Base-by-base conservation (phyloP, 2,888 invertebrate genomes). In the Callinectes sapidus region DNA sequence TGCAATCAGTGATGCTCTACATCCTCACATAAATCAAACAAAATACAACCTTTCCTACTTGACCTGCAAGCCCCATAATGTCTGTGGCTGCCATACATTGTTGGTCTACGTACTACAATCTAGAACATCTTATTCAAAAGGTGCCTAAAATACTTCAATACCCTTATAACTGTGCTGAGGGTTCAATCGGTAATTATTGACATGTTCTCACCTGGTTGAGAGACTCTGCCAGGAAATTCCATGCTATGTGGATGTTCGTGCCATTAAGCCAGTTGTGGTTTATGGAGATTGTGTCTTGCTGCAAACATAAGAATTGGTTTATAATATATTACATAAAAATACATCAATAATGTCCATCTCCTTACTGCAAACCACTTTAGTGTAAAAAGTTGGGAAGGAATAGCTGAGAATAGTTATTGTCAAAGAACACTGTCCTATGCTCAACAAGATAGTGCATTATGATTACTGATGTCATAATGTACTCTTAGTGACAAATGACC, bases 241-340 rank as follows among this genome's bases (percentile, higher is more conserved):
- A 98, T 95, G 98, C 97, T 86, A 96, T 96, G 92, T 96, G 95
- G 94, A 99, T 96, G 95, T 99, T 99, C 95, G 98, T 98, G 0
- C 97, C 98, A 96, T 99, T 99, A 93, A 99, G 97, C 98, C 99
- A 99, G 96, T 99, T 99, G 95, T 99, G 99, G 96, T 99, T 99
- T 88, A 99, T 97, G 0, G 99, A 99, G 95, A 99, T 98, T 55
- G 99, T 98, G 95, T 99, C 98, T 94, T 97, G 93, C 94, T 94
- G 91, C n/a, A 89, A 88, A 89, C 35, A 18, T 1, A 23, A 28
- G 2, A 71, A 71, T 61, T 8, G 18, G 18, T 61, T 61, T 23
- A 61, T 61, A 23, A 23, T 61, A 71, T 5, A 23, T 28, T 71
- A 71, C 71, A 71, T 6, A 71, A 3, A 8, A 71, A 28, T 1